A percentile compares a stretch with the other conserved stretches of the same genome.
Conservation (phyloP, 2,888 invertebrate species). For the Apamea epomidion region DNA sequence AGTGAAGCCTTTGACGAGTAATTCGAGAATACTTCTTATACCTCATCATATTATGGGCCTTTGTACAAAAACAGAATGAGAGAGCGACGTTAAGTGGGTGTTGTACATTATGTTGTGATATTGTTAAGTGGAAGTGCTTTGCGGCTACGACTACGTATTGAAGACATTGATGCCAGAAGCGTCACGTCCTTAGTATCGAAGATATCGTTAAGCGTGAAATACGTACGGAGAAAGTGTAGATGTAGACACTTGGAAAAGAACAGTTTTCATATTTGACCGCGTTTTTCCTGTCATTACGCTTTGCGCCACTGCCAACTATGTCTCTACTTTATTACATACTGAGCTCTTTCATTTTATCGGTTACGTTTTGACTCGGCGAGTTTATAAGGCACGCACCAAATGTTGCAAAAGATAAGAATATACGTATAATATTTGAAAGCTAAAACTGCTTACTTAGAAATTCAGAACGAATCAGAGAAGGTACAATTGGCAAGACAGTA, state of each 20-base stretch:
- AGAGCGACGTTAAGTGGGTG: slow-evolving; percentile 79
- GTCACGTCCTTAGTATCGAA: slow-evolving; percentile 22
- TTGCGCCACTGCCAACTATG: slow-evolving; percentile 48
- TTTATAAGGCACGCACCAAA: slow-evolving; percentile 43
- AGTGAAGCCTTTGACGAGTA: slow-evolving; percentile 73
- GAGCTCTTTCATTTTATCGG: slow-evolving; percentile 58
- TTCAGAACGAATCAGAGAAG: slow-evolving; percentile 5
- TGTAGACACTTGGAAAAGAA: slow-evolving; percentile 18
- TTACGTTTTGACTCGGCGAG: slow-evolving; percentile 45
- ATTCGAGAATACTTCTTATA: slow-evolving; percentile 78
- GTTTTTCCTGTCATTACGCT: slow-evolving; percentile 51
- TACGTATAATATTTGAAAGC: slow-evolving; percentile 39
- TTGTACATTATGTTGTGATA: slow-evolving; percentile 80
- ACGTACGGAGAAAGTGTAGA: slow-evolving; percentile 11
- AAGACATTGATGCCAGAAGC: slow-evolving; percentile 20
- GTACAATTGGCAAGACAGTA: slow-evolving; percentile 21
- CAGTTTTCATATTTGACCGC: slow-evolving; percentile 48
- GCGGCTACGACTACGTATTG: slow-evolving; percentile 27
- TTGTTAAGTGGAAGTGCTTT: slow-evolving; percentile 79
- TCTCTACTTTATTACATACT: slow-evolving; percentile 55
- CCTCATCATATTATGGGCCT: slow-evolving; percentile 75
- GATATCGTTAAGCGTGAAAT: slow-evolving; percentile 27
- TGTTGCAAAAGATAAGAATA: slow-evolving; percentile 43
- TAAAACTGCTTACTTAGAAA: slow-evolving; percentile 14
- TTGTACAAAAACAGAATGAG: slow-evolving; percentile 74